Evolutionary conservation across 1,140 invertebrate species (phyloP).

Genomic region (Drosophila saltans): DNA sequence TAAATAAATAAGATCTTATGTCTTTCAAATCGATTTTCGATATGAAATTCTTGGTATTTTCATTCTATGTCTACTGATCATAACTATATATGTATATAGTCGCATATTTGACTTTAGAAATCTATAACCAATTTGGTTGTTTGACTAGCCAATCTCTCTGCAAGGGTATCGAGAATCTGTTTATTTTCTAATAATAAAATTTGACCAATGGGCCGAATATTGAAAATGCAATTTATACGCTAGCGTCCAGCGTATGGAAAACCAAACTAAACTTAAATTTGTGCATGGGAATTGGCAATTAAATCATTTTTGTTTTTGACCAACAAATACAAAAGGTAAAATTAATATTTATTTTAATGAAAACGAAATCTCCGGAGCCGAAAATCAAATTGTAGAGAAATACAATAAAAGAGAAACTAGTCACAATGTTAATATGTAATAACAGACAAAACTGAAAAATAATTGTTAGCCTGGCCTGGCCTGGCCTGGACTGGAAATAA

Average conservation of each 20-base stretch:
- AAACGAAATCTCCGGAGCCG: constrained; percentile 48
- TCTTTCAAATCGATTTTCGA: too few species aligned
- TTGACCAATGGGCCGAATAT: constrained; percentile 44
- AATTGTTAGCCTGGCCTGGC: neutral
- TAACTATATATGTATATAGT: too few species aligned
- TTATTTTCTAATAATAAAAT: constrained; percentile 71
- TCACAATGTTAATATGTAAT: constrained; percentile 43
- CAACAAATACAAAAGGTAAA: constrained; percentile 43
- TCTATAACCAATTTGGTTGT: neutral
- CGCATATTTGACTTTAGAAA: neutral
- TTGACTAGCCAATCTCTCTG: neutral
- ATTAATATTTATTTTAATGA: constrained; percentile 70
- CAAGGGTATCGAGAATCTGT: constrained; percentile 14
- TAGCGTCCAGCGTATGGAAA: neutral
- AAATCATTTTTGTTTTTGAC: constrained; percentile 20
- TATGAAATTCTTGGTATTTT: too few species aligned
- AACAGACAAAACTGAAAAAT: neutral
- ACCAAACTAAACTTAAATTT: constrained; percentile 19
- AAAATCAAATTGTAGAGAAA: constrained; percentile 17
- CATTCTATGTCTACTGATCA: too few species aligned
- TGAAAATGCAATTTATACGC: constrained; percentile 35
- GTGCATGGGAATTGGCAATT: constrained; percentile 42
- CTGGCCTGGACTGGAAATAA: neutral
- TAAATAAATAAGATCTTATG: too few species aligned
- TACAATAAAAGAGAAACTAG: constrained; percentile 12